Percentiles rank a stretch among this genome's conserved stretches.
Conservation (phyloP, 1,140 invertebrate genomes). For the Elymnias hypermnestra region DNA sequence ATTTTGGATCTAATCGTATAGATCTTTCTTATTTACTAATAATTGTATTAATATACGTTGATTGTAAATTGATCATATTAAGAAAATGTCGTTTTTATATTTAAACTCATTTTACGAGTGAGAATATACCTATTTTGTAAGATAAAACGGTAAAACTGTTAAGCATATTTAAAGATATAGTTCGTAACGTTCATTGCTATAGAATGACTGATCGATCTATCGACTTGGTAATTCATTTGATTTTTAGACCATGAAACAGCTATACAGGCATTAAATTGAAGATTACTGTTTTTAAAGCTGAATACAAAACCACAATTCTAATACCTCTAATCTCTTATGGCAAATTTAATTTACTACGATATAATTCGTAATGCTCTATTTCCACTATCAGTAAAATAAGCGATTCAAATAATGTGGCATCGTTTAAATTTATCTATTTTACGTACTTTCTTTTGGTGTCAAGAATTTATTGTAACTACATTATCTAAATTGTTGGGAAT, state of each 20-base stretch:
- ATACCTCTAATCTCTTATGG: slow-evolving; percentile 10
- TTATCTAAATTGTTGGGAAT: slow-evolving; percentile 49
- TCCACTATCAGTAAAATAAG: slow-evolving; percentile 12
- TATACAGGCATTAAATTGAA: slow-evolving; percentile 45
- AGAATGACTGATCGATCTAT: no score
- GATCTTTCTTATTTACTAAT: no score
- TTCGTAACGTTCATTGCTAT: no score
- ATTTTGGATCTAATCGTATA: no score
- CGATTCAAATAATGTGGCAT: slow-evolving; percentile 30
- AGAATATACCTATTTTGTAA: no score
- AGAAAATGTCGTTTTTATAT: no score
- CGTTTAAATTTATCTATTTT: slow-evolving; percentile 44
- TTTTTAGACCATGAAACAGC: slow-evolving; percentile 53
- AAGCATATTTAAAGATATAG: no score
- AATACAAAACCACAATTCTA: slow-evolving; percentile 14
- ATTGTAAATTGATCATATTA: no score
- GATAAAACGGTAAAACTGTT: no score
- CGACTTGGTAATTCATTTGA: slow-evolving; percentile 20
- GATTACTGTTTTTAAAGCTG: slow-evolving; percentile 20
- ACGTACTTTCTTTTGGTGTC: slow-evolving; percentile 52
- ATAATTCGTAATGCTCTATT: slow-evolving; percentile 24
- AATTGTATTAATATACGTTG: no score
- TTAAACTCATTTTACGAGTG: no score
- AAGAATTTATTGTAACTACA: slow-evolving; percentile 61
- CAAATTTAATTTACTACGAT: slow-evolving; percentile 10